These are phyloP conservation scores for Hyla sarda DNA, from an alignment of 2,113 vertebrate species.

Conservation along the genomic window DNA sequence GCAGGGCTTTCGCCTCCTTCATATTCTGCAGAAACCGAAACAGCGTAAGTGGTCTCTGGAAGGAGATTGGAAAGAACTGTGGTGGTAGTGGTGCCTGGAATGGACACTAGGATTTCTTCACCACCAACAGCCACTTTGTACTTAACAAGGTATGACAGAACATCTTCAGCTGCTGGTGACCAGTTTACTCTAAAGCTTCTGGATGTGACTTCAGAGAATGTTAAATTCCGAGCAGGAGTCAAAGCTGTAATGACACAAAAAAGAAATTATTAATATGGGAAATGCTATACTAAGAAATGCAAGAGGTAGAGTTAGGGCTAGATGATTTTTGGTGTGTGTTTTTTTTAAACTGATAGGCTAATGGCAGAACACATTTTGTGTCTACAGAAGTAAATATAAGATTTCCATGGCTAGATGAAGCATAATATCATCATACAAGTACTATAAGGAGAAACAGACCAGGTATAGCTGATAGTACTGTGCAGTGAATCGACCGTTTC, in stretches of 20 bases:
- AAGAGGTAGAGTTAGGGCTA: background rate
- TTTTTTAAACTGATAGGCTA: background rate
- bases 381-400: background rate
- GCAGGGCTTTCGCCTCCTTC: conserved; percentile 86
- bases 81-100: conserved; percentile 80
- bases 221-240: conserved; percentile 78
- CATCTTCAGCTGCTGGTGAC: conserved; percentile 77
- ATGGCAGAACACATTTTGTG: background rate
- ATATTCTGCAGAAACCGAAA: conserved; percentile 88
- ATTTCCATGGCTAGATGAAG: background rate
- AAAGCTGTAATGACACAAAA: conserved; percentile 74
- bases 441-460: background rate
- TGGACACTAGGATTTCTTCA: conserved; percentile 81
- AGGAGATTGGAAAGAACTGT: conserved; percentile 81
- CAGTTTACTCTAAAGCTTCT: conserved; percentile 86
- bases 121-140: conserved; percentile 77
- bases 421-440: background rate
- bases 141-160: conserved; percentile 83
- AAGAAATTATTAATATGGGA: conserved; percentile 30
- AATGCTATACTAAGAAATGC: background rate
- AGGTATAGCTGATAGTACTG: too few relatives aligned
- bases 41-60: conserved; percentile 87
- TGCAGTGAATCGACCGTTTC: too few relatives aligned
- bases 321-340: background rate
- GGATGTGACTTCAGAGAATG: conserved; percentile 85